Percentiles rank a stretch among this genome's conserved stretches.
Evolutionary conservation across 2,113 vertebrate genomes (phyloP).

Genomic region (Buteo buteo): DNA sequence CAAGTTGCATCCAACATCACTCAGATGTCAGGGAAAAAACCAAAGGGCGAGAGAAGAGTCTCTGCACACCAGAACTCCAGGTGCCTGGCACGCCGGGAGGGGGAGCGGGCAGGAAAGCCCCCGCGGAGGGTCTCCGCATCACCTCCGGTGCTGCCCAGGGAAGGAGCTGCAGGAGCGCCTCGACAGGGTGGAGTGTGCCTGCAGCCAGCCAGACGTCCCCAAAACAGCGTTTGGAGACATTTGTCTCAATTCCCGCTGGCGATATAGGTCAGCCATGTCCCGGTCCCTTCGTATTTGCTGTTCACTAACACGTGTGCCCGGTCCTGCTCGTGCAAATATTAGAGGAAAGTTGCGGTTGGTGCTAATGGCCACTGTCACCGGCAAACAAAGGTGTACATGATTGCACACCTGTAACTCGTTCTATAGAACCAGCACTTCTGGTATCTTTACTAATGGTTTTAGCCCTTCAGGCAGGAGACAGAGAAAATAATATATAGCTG

Average conservation of each 20-base stretch:
- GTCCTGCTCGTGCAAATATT: not conserved
- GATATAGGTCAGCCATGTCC: fast-evolving
- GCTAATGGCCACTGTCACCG: not conserved
- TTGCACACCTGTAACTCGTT: not conserved
- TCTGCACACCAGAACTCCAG: no score
- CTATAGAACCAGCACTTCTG: not conserved
- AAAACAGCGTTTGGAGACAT: not conserved
- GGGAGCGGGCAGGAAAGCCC: not conserved
- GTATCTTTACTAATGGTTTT: not conserved
- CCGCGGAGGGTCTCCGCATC: fast-evolving
- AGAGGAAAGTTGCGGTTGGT: not conserved
- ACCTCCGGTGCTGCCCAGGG: fast-evolving
- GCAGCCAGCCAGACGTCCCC: not conserved
- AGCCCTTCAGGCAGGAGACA: not conserved
- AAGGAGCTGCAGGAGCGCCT: not conserved
- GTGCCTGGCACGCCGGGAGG: not conserved
- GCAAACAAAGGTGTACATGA: not conserved
- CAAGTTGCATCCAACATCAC: not conserved
- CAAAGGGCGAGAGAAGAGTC: not conserved
- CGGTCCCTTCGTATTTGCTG: not conserved
- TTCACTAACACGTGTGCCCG: not conserved
- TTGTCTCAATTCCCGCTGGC: not conserved
- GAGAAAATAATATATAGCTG: not conserved
- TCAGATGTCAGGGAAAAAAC: not conserved
- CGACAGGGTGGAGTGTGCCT: fast-evolving